A percentile compares a stretch with the other conserved stretches of the same genome.
phyloP scores from a whole-genome alignment of 2,888 invertebrate species.

The Microplitis deprimator region DNA sequence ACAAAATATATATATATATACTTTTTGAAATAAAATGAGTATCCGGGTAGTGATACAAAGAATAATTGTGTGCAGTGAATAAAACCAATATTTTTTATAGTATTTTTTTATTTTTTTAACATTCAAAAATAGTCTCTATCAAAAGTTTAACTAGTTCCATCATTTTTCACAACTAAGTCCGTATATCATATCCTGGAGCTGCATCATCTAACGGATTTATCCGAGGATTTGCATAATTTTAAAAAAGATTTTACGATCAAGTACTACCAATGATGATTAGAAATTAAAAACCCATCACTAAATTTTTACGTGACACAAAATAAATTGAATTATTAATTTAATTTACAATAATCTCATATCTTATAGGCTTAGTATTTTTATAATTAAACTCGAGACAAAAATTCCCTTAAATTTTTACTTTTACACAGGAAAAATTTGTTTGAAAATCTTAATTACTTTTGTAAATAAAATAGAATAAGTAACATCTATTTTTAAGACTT shows the following conservation, averaged over 20 bases:
- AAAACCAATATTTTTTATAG: background rate
- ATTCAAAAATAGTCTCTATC: background rate
- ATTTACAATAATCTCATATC: too few relatives aligned
- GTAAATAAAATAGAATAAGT: background rate
- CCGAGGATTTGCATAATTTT: background rate
- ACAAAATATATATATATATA: too few relatives aligned
- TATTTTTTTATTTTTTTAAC: background rate
- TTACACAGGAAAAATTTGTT: background rate
- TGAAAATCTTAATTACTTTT: background rate
- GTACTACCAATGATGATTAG: background rate
- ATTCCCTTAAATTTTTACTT: background rate
- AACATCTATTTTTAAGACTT: conserved; percentile 10
- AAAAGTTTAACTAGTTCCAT: background rate
- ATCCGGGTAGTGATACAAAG: background rate
- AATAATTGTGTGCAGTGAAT: background rate
- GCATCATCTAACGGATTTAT: background rate
- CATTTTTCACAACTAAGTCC: background rate
- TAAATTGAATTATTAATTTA: too few relatives aligned
- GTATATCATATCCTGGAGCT: background rate
- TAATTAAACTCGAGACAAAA: background rate
- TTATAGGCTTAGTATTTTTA: too few relatives aligned
- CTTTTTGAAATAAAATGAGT: too few relatives aligned
- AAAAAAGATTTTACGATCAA: background rate
- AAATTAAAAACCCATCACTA: background rate
- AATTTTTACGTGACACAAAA: too few relatives aligned